Conservation (phyloP, 2,888 invertebrate species). For the Acronicta alni region DNA sequence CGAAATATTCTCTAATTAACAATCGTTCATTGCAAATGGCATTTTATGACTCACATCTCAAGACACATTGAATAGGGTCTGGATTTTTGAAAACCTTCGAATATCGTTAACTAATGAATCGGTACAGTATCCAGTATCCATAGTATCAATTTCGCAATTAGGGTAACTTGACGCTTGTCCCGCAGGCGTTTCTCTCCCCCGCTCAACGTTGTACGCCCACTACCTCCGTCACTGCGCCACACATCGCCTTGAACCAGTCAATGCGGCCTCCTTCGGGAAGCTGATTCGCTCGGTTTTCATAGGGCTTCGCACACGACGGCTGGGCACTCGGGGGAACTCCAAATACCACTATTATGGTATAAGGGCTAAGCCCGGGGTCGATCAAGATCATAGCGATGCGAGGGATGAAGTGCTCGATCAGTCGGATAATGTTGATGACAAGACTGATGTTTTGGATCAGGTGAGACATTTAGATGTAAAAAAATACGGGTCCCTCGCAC, state of each 20-base stretch:
- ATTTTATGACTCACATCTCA: too few species aligned
- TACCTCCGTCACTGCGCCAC: constrained; percentile 98
- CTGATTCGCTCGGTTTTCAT: constrained; percentile 99
- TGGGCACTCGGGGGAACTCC: constrained; percentile 99
- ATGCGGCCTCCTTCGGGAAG: constrained; percentile 99
- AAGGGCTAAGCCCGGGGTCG: constrained; percentile 92
- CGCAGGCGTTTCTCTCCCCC: constrained; percentile 94
- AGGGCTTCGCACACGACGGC: constrained; percentile 97
- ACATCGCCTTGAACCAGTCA: constrained; percentile 98
- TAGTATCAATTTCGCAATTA: neutral
- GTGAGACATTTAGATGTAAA: constrained; percentile 33
- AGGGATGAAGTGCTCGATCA: constrained; percentile 45
- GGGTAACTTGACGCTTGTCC: neutral
- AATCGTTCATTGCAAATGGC: too few species aligned
- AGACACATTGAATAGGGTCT: too few species aligned
- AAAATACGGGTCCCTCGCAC: too few species aligned
- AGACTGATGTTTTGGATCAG: constrained; percentile 65
- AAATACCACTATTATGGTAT: constrained; percentile 99
- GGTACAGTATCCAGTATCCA: neutral
- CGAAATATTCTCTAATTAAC: too few species aligned
- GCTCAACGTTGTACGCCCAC: constrained; percentile 98
- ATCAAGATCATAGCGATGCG: constrained; percentile 46
- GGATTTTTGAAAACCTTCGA: too few species aligned
- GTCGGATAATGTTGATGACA: constrained; percentile 61
- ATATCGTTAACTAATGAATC: neutral